Evolutionary conservation across 2,888 invertebrate genomes (phyloP).

Genomic region (Allophyes oxyacanthae): DNA sequence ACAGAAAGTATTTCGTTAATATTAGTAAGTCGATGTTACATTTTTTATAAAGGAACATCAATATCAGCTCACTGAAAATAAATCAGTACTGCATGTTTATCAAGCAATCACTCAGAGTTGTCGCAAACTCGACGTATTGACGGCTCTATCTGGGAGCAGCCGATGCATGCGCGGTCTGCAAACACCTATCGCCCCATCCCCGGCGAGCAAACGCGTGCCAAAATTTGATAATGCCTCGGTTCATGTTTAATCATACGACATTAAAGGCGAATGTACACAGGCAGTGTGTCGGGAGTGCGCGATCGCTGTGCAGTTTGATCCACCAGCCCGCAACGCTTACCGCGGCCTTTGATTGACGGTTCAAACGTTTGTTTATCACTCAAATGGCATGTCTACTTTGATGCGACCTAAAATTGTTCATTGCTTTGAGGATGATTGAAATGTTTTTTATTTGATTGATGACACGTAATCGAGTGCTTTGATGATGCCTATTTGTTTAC

Average conservation of each 20-base stretch:
- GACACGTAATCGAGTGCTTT: background rate
- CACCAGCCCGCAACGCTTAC: constrained; percentile 67
- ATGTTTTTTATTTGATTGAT: constrained; percentile 19
- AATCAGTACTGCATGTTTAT: constrained; percentile 70
- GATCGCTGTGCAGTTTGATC: constrained; percentile 78
- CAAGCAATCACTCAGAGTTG: constrained; percentile 83
- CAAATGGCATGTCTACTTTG: constrained; percentile 53
- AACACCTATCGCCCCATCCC: constrained; percentile 80
- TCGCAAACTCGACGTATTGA: constrained; percentile 79
- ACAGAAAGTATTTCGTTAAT: too few species aligned
- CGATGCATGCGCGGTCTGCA: constrained; percentile 82
- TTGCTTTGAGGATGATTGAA: constrained; percentile 14
- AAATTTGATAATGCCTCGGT: constrained; percentile 86
- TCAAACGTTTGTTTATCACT: constrained; percentile 66
- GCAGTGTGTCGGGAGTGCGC: constrained; percentile 61
- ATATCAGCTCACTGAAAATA: constrained; percentile 56
- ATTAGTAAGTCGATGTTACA: too few species aligned
- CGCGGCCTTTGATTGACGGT: constrained; percentile 65
- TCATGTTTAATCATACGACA: constrained; percentile 87
- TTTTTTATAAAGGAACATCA: too few species aligned
- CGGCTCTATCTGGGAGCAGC: constrained; percentile 81
- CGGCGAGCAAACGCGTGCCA: constrained; percentile 84
- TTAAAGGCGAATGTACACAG: constrained; percentile 70
- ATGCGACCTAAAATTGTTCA: constrained; percentile 13
- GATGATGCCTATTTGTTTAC: too few species aligned